Evolutionary conservation across 2,797 vertebrate genomes (phyloP).

Genomic region (Gobionotothen gibberifrons): DNA sequence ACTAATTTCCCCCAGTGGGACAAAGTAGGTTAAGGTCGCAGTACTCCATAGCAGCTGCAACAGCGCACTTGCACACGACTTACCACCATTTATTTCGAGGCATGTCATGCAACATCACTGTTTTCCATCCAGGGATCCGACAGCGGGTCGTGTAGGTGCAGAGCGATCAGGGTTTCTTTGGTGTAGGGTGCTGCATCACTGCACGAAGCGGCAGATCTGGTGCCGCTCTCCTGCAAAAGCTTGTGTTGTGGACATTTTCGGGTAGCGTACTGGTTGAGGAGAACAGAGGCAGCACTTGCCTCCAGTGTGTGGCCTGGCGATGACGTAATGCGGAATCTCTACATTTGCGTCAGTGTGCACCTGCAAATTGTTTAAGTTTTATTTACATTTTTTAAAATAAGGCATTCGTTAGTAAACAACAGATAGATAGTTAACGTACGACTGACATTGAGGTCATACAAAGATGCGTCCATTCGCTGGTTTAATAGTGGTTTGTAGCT

Average conservation of each 20-base stretch:
- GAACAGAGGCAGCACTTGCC: constrained; percentile 60
- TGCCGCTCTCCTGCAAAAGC: constrained; percentile 56
- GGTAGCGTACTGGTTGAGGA: constrained; percentile 67
- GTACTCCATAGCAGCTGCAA: constrained; percentile 53
- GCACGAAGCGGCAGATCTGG: constrained; percentile 51
- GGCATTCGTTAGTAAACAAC: no score
- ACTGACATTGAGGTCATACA: accelerated
- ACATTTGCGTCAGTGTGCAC: constrained; percentile 71
- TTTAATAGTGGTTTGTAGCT: not conserved
- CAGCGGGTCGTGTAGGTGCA: constrained; percentile 49
- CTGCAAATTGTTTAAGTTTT: constrained; percentile 53
- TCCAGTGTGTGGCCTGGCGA: constrained; percentile 75
- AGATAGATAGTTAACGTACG: not conserved
- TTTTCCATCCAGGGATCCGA: constrained; percentile 57
- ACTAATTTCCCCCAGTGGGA: constrained; percentile 76
- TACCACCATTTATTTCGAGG: constrained; percentile 83
- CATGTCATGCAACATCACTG: constrained; percentile 72
- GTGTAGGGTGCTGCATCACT: constrained; percentile 70
- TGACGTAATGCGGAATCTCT: constrained; percentile 89
- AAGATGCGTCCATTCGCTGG: not conserved
- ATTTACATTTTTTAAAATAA: not conserved
- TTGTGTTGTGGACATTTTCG: constrained; percentile 74
- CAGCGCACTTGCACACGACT: constrained; percentile 80
- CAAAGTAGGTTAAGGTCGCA: constrained; percentile 84
- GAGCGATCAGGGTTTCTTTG: constrained; percentile 61